Conservation (phyloP, 1,140 invertebrate species). For the Ceratosolen fusciceps region DNA sequence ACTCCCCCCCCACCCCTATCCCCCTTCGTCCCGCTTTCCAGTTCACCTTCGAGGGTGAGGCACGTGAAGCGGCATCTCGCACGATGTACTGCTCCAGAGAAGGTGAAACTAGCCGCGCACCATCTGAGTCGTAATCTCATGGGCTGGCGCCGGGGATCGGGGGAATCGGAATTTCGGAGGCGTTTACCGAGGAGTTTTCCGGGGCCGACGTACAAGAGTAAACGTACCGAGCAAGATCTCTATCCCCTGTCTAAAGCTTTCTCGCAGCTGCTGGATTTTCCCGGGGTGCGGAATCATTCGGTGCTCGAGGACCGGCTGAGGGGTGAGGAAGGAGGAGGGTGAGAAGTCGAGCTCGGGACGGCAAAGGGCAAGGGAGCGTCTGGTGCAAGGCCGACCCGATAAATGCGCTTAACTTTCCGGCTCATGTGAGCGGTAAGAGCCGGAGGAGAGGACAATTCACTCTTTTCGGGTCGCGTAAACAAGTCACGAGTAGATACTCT, state of each 20-base stretch:
- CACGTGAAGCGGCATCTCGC: slow-evolving; percentile 4
- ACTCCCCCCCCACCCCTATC: no score
- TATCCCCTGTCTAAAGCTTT: no score
- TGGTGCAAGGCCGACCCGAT: background rate
- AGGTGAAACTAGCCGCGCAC: background rate
- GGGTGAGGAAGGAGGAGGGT: background rate
- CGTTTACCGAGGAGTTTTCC: background rate
- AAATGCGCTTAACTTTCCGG: slow-evolving; percentile 30
- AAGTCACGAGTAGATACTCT: no score
- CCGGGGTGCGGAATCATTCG: background rate
- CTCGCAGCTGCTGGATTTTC: no score
- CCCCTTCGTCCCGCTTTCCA: no score
- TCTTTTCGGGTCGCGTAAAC: no score
- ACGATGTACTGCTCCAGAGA: background rate
- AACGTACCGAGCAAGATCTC: background rate
- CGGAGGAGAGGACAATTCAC: no score
- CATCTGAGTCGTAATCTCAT: background rate
- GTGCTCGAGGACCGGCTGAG: background rate
- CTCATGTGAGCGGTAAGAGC: slow-evolving; percentile 18
- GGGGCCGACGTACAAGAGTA: background rate
- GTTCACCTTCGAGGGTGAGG: no score
- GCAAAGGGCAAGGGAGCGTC: no score
- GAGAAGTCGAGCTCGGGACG: no score
- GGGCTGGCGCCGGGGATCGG: background rate
- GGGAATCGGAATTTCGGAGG: slow-evolving; percentile 16